Percentiles rank a stretch among this genome's conserved stretches.
phyloP scores from a whole-genome alignment of 2,797 vertebrate genomes.

The Pseudochaenichthys georgianus region DNA sequence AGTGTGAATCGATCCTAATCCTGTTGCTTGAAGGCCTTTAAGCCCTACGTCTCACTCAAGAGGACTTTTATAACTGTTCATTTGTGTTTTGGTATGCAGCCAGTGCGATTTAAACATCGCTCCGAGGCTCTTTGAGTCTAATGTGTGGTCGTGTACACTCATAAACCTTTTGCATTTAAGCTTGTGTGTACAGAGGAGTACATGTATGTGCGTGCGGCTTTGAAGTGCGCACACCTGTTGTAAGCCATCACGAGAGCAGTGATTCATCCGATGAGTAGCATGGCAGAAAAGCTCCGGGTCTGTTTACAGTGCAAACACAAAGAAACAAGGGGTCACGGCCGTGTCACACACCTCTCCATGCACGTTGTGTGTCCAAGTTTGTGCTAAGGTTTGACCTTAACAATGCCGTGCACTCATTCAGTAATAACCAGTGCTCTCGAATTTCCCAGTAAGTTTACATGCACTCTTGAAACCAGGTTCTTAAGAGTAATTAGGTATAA shows the following conservation, averaged over 20 bases:
- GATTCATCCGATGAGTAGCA: constrained; percentile 60
- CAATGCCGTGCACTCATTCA: constrained; percentile 12
- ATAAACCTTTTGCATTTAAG: constrained; percentile 42
- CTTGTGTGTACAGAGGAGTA: constrained; percentile 21
- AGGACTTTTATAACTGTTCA: constrained; percentile 13
- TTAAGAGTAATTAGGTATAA: neutral
- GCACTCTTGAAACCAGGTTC: neutral
- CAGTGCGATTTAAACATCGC: constrained; percentile 23
- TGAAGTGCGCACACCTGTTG: constrained; percentile 81
- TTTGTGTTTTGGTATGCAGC: constrained; percentile 43
- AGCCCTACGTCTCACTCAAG: constrained; percentile 51
- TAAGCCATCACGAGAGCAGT: constrained; percentile 51
- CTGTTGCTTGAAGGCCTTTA: constrained; percentile 40
- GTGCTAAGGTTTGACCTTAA: constrained; percentile 7
- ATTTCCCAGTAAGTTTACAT: constrained; percentile 31
- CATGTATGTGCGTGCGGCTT: constrained; percentile 35
- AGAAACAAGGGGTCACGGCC: constrained; percentile 43
- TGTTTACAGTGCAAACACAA: constrained; percentile 68
- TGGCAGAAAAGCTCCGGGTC: constrained; percentile 43
- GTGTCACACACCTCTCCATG: constrained; percentile 30
- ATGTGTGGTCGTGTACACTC: constrained; percentile 40
- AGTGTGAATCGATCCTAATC: constrained; percentile 59
- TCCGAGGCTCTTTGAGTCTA: constrained; percentile 42
- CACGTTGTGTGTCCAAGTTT: constrained; percentile 9
- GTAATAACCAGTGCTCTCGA: constrained; percentile 28